Evolutionary conservation across 2,888 invertebrate species (phyloP).

Genomic region (Acanthosepion esculentum): DNA sequence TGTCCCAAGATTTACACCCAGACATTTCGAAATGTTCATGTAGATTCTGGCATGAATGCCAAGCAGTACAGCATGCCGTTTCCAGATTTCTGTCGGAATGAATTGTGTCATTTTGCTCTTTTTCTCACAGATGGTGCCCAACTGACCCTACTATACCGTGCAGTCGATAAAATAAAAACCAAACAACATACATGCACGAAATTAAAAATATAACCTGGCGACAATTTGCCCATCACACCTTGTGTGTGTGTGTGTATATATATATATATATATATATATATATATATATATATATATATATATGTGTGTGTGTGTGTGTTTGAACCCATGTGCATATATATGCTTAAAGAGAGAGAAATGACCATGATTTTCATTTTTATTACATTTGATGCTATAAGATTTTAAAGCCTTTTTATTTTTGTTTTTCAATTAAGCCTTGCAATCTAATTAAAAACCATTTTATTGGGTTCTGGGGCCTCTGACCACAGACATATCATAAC

Average conservation of each 20-base stretch:
- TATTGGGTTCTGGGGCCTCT: background rate
- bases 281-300: background rate
- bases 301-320: background rate
- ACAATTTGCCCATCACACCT: too few species aligned
- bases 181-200: too few species aligned
- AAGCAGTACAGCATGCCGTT: too few species aligned
- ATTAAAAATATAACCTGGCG: too few species aligned
- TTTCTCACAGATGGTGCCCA: too few species aligned
- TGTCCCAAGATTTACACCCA: too few species aligned
- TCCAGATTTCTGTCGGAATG: too few species aligned
- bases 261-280: background rate
- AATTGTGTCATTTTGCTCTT: too few species aligned
- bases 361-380: background rate
- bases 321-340: background rate
- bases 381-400: background rate
- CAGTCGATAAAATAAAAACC: too few species aligned
- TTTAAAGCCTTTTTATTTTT: background rate
- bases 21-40: too few species aligned
- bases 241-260: background rate
- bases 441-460: slow-evolving; percentile 33
- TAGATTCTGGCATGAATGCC: too few species aligned
- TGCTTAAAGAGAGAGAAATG: background rate
- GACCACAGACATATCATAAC: background rate
- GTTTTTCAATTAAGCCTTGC: slow-evolving; percentile 20
- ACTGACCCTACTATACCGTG: too few species aligned